Percentiles rank a stretch among this genome's conserved stretches.
These are phyloP conservation scores for Zonotrichia leucophrys DNA, from an alignment of 2,113 vertebrate species.

Conservation along the genomic window DNA sequence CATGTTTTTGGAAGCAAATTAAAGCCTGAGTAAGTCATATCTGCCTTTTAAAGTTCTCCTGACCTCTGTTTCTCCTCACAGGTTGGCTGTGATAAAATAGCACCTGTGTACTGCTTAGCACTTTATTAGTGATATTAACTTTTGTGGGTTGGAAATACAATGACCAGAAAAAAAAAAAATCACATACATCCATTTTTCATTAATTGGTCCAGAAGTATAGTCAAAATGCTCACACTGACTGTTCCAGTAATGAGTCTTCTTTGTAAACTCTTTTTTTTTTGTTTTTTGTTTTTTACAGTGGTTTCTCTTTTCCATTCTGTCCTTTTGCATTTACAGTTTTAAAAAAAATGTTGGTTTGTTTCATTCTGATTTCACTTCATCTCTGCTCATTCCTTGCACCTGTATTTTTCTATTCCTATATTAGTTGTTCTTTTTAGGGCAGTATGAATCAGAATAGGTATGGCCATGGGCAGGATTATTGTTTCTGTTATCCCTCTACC, in stretches of 20 bases:
- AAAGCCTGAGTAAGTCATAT: slow-evolving; percentile 27
- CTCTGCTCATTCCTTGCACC: neutral
- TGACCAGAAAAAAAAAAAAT: neutral
- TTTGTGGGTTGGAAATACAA: neutral
- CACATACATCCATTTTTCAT: neutral
- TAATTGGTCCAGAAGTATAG: neutral
- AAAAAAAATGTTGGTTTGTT: neutral
- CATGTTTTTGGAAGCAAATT: slow-evolving; percentile 57
- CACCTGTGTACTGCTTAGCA: neutral
- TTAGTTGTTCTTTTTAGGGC: neutral
- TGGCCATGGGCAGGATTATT: neutral
- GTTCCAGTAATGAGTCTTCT: neutral
- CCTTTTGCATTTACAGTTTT: neutral
- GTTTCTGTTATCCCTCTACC: neutral
- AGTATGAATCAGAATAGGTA: neutral
- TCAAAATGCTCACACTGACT: neutral
- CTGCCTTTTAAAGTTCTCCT: slow-evolving; percentile 36
- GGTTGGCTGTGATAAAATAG: neutral
- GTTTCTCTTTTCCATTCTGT: neutral
- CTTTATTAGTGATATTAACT: neutral
- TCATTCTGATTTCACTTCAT: neutral
- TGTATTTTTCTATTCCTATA: neutral
- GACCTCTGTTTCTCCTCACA: slow-evolving; percentile 32
- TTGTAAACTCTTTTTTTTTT: neutral
- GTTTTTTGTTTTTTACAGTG: neutral